Base-by-base conservation (phyloP, 2,797 vertebrate genomes). In the Coccyzus lansbergi region DNA sequence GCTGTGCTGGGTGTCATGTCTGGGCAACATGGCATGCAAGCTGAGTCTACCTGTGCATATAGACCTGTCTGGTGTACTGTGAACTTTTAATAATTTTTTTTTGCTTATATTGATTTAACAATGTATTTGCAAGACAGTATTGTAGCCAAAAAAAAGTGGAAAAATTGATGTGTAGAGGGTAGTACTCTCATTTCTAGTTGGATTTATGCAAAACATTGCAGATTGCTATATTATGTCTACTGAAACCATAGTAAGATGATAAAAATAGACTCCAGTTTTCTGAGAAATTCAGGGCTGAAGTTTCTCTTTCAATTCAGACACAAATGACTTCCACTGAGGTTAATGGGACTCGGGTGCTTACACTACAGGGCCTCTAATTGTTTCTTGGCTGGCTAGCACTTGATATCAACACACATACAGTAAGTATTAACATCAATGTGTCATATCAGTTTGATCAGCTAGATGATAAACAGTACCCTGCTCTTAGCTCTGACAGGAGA, bases 201-300 rank as follows among this genome's bases (percentile, higher is more conserved):
- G 77, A 81, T 92, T 96, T 95, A 69, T 69, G 36, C 15, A 36
- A 95, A 77, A 22, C 31, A 33, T 21, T 44, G 67, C 53, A 82
- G 80, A 75, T 88, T 67, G 53, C 51, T 71, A 68, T 87, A 84
- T 94, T 96, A 86, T 88, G 84, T 95, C 91, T 96, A 86, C 74
- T 70, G 86, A 88, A 70, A 65, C 13, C 28, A 51, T 24, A 90
- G 76, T 79, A 92, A 90, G 82, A 96, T 79, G 67, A 80, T 74
- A 84, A 96, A 96, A 97, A 82, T 67, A 56, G 21, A 58, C 60
- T 89, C 68, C 80, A 93, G 77, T 71, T 94, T 81, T 68, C 74
- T 90, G 80, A 81, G 88, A 92, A 95, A 65, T 87, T 78, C 78
- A 69, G 59, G 33, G 88, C 86, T 81, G 86, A 94, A 72, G 24